Percentiles rank a stretch among this genome's conserved stretches.
Evolutionary conservation across 2,113 vertebrate species (phyloP).

Genomic region (Lethenteron camtschaticum): DNA sequence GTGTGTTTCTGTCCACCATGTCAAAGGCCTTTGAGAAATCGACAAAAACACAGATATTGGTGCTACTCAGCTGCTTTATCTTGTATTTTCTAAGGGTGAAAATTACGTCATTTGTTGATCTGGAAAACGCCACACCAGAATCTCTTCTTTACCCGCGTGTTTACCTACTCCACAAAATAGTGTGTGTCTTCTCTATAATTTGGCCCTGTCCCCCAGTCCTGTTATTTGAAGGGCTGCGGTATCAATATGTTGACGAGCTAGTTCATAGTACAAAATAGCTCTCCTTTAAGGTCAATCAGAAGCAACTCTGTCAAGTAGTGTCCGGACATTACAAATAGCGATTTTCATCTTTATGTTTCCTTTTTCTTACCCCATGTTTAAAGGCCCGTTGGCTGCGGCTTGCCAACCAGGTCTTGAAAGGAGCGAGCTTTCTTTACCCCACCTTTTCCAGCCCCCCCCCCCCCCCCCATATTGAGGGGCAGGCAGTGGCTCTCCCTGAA

Average conservation of each 20-base stretch:
- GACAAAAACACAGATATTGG: too few species aligned
- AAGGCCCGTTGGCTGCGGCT: not conserved
- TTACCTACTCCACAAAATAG: not conserved
- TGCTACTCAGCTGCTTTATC: too few species aligned
- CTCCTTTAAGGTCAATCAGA: not conserved
- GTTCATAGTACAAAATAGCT: not conserved
- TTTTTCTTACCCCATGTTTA: not conserved
- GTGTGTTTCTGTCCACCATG: too few species aligned
- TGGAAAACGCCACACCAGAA: not conserved
- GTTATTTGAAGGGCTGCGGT: not conserved
- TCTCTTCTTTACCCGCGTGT: not conserved
- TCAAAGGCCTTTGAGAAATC: too few species aligned
- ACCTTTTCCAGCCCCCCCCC: not conserved
- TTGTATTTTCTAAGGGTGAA: not conserved
- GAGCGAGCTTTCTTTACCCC: not conserved
- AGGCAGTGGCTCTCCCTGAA: conserved; percentile 4
- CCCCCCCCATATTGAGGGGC: not conserved
- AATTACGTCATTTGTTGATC: not conserved
- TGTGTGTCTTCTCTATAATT: not conserved
- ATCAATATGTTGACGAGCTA: not conserved
- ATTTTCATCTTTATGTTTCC: not conserved
- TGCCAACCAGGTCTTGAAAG: not conserved
- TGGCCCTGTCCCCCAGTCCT: not conserved
- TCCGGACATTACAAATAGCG: not conserved
- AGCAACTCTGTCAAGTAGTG: not conserved